phyloP scores from a whole-genome alignment of 1,140 invertebrate genomes.

The Neodiprion lecontei region DNA sequence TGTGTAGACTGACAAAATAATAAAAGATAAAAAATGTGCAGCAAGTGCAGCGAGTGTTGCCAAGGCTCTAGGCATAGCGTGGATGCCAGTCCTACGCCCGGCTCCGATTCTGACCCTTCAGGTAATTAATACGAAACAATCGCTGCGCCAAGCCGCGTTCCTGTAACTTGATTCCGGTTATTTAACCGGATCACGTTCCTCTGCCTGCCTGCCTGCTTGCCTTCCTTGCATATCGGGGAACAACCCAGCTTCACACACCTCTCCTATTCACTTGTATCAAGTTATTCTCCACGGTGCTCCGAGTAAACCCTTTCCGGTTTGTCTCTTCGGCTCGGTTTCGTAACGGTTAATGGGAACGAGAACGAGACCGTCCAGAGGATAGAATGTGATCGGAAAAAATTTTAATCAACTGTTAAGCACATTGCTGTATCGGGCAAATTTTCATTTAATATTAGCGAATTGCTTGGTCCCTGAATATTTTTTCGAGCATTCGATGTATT shows the following conservation, averaged over 20 bases:
- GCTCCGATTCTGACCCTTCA: constrained; percentile 54
- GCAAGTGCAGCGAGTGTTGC: constrained; percentile 61
- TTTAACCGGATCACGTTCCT: constrained; percentile 1
- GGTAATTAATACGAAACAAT: constrained; percentile 39
- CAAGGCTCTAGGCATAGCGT: constrained; percentile 56
- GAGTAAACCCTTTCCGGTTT: too few relatives aligned
- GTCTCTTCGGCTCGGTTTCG: too few relatives aligned
- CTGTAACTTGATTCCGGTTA: not conserved
- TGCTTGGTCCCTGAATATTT: too few relatives aligned
- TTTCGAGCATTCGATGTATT: too few relatives aligned
- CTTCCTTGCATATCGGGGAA: not conserved
- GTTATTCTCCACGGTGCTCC: too few relatives aligned
- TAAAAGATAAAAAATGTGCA: constrained; percentile 51
- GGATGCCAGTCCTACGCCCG: constrained; percentile 54
- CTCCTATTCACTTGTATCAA: not conserved
- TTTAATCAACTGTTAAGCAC: too few relatives aligned
- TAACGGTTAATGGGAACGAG: too few relatives aligned
- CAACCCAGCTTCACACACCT: not conserved
- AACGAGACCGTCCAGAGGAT: too few relatives aligned
- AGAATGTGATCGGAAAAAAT: too few relatives aligned
- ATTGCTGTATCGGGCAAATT: too few relatives aligned
- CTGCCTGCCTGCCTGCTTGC: not conserved
- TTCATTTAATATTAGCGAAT: too few relatives aligned
- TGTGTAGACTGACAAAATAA: not conserved
- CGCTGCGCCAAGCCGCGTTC: not conserved